Conservation (phyloP, 2,888 invertebrate genomes). For the Tipula unca region DNA sequence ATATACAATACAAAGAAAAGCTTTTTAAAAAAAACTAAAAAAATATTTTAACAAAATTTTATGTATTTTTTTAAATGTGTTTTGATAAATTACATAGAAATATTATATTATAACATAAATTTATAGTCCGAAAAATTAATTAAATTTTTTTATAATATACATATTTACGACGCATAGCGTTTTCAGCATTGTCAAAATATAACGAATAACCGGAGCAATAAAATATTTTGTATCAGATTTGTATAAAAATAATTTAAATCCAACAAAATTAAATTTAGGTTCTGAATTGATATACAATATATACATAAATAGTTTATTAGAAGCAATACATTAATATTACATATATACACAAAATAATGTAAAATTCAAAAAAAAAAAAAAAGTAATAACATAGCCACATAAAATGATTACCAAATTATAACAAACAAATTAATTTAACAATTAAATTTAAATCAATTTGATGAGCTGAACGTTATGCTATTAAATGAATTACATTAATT, state of each 20-base stretch:
- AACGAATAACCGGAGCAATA: not conserved
- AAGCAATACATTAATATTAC: not conserved
- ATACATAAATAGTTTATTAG: not conserved
- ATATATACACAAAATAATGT: not conserved
- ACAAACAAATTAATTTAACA: too few species aligned
- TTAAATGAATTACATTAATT: not conserved
- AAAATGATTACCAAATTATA: too few species aligned
- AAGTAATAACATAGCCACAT: too few species aligned
- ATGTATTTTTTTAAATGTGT: not conserved
- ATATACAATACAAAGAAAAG: not conserved
- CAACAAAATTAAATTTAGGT: not conserved
- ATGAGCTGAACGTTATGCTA: not conserved
- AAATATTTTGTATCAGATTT: not conserved
- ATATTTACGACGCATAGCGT: not conserved
- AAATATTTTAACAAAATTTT: not conserved
- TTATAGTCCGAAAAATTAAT: not conserved
- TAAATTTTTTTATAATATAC: not conserved
- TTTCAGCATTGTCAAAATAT: not conserved
- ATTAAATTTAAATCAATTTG: not conserved
- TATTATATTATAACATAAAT: not conserved
- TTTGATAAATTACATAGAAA: not conserved
- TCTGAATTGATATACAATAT: not conserved
- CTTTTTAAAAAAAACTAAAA: not conserved
- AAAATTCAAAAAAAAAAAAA: not conserved
- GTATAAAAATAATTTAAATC: not conserved